These are phyloP conservation scores for Pampus argenteus DNA, from an alignment of 2,797 vertebrate genomes.

Conservation along the genomic window DNA sequence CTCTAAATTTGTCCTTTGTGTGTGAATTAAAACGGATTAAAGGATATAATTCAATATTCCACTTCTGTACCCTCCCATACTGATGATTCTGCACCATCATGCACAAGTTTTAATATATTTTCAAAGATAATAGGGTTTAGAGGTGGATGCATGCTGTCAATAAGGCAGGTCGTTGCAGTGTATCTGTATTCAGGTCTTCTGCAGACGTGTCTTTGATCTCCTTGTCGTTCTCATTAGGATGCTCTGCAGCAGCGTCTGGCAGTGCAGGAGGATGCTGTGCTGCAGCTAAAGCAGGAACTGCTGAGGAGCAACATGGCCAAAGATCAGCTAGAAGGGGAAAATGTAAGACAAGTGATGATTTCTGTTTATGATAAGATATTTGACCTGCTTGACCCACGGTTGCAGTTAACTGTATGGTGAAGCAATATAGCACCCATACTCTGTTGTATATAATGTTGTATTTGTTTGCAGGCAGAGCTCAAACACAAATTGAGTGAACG, in stretches of 20 bases:
- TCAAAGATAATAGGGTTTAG: constrained; percentile 1
- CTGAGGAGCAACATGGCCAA: constrained; percentile 95
- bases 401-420: constrained; percentile 21
- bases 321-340: constrained; percentile 95
- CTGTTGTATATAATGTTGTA: constrained; percentile 30
- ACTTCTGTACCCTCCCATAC: neutral
- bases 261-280: constrained; percentile 92
- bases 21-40: constrained; percentile 50
- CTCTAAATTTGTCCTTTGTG: constrained; percentile 27
- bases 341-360: constrained; percentile 86
- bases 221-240: constrained; percentile 86
- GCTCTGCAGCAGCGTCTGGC: constrained; percentile 95
- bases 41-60: constrained; percentile 36
- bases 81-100: constrained; percentile 5
- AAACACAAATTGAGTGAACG: constrained; percentile 93
- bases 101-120: constrained; percentile 13
- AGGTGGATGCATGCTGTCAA: constrained; percentile 5
- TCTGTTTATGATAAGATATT: constrained; percentile 47
- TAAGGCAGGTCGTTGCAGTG: constrained; percentile 33
- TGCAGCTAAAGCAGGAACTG: constrained; percentile 97
- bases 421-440: constrained; percentile 5
- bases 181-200: constrained; percentile 55
- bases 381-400: constrained; percentile 37
- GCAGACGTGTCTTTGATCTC: constrained; percentile 61
- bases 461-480: constrained; percentile 89